Conservation (phyloP, 2,113 vertebrate genomes). For the Plotosus lineatus region DNA sequence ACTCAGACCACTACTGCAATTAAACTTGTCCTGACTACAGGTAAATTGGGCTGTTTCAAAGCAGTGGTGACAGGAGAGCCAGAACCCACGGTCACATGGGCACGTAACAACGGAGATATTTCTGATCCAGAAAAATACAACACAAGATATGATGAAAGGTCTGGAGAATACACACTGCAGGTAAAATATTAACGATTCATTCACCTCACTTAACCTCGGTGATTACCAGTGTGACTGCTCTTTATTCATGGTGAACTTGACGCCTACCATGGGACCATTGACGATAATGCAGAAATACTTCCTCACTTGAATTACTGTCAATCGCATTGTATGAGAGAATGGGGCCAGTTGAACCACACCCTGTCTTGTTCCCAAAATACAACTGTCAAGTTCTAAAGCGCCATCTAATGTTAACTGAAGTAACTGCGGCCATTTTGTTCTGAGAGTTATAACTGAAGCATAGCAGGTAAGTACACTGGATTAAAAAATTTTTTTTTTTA, state of each 20-base stretch:
- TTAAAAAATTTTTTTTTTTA: too few species aligned
- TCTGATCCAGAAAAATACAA: constrained; percentile 74
- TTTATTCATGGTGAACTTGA: background rate
- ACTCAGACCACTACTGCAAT: background rate
- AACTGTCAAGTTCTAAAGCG: too few species aligned
- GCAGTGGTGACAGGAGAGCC: constrained; percentile 80
- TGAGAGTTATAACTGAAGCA: too few species aligned
- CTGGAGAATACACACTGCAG: constrained; percentile 79
- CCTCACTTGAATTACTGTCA: background rate
- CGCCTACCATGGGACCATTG: background rate
- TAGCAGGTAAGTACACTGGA: too few species aligned
- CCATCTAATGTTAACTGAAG: too few species aligned
- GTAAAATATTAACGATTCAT: constrained; percentile 55
- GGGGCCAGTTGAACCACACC: too few species aligned
- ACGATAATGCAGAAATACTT: background rate
- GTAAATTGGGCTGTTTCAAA: constrained; percentile 81
- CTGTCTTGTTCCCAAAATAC: too few species aligned
- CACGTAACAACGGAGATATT: constrained; percentile 63
- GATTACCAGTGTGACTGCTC: too few species aligned
- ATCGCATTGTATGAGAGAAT: background rate
- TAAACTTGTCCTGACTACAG: constrained; percentile 61
- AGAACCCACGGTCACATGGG: constrained; percentile 78
- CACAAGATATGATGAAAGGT: constrained; percentile 60
- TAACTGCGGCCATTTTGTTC: too few species aligned
- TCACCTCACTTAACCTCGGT: too few species aligned